Evolutionary conservation across 1,140 invertebrate species (phyloP), one percentile per base, ranked within the genome.

Genomic region (Lepidurus couesii): DNA sequence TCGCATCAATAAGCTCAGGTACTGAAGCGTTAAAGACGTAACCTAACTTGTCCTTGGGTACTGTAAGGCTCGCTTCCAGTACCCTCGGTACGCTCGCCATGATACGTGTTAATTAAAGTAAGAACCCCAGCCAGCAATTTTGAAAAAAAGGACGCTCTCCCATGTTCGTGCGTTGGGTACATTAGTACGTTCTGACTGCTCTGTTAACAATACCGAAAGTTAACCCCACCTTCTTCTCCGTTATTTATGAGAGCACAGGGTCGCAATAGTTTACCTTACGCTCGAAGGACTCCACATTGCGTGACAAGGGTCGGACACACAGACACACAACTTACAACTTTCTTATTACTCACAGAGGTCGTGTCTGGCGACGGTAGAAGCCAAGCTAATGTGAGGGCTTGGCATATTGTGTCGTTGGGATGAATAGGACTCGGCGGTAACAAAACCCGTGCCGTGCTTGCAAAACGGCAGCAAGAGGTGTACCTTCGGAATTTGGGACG

Each of bases 301-400:
- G 53, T 65, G 53, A 65, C 53, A 65, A 65, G 53, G 21, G 13
- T 65, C 21, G 53, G 13, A 65, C 26, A 65, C 11, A 65, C 13
- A 0, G 34, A 34, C 34, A 34, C 34, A 34, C 34, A 34, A 4
- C 34, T 4, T 34, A 3, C 34, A 34, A 34, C 34, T 34, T 34
- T 34, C 34, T 16, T 65, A 65, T 65, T 65, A 21, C n/a, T 65
- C 16, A 65, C 16, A 13, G 53, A 16, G 13, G 53, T 13, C 53
- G 53, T 65, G 53, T 65, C 53, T 65, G 16, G 53, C 53, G 53
- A 65, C 53, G 16, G 53, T 65, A 65, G 21, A 65, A 13, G 53
- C 53, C 53, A 65, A 65, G 53, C 53, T 65, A 65, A 65, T 65
- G 53, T 21, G 53, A 65, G 21, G 53, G 53, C 8, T 21, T 65